Percentiles rank a stretch among this genome's conserved stretches.
These are phyloP conservation scores for Tenualosa thibaudeaui DNA, from an alignment of 2,797 vertebrate species.

Conservation along the genomic window DNA sequence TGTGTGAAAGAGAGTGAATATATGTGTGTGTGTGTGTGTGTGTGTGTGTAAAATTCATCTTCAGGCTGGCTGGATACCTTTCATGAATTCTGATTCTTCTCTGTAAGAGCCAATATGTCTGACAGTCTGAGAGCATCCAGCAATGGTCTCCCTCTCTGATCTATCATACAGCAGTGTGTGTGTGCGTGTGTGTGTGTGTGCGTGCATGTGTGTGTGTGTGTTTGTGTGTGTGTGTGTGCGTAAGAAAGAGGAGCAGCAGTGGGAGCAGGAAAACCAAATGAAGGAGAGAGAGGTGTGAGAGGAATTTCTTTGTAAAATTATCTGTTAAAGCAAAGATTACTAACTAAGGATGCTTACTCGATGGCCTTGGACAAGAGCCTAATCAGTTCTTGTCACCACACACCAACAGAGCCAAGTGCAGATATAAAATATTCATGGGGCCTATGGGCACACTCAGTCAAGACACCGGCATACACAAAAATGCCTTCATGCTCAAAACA, in stretches of 20 bases:
- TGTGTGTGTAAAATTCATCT: constrained; percentile 14
- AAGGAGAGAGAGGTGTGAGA: neutral
- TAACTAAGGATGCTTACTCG: neutral
- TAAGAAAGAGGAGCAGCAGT: neutral
- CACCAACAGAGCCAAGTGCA: neutral
- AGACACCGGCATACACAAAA: neutral
- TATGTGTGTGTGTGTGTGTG: constrained; percentile 16
- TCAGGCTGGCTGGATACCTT: neutral
- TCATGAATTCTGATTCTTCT: constrained; percentile 17
- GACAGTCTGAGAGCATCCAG: constrained; percentile 1
- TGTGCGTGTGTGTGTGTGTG: constrained; percentile 4
- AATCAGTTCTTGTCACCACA: neutral
- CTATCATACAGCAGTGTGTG: neutral
- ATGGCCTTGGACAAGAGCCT: neutral
- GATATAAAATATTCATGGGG: neutral
- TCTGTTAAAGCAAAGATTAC: neutral
- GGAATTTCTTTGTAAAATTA: neutral
- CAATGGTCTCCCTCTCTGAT: neutral
- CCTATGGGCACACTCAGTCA: neutral
- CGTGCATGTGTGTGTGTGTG: neutral
- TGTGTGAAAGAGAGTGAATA: neutral
- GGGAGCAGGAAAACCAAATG: neutral
- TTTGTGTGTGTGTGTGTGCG: neutral
- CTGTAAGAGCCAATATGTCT: neutral
- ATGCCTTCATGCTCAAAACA: neutral